Conservation (phyloP, 1,140 invertebrate genomes). For the Trichoplusia ni region DNA sequence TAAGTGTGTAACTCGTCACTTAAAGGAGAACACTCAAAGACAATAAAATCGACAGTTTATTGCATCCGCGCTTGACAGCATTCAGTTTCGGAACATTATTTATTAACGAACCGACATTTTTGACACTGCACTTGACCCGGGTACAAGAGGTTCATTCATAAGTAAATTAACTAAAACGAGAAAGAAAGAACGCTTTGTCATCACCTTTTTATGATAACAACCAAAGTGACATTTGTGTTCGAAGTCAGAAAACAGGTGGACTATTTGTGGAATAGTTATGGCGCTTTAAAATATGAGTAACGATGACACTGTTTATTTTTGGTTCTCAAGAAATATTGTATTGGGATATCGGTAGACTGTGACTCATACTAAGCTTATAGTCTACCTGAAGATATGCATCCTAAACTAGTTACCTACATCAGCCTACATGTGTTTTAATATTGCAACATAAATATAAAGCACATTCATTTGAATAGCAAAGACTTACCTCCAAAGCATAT, state of each 20-base stretch:
- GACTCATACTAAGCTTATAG: neutral
- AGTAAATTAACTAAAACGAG: slow-evolving; percentile 37
- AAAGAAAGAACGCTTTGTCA: slow-evolving; percentile 45
- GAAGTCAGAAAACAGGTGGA: neutral
- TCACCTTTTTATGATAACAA: slow-evolving; percentile 23
- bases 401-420: too few species aligned
- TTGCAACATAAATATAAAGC: too few species aligned
- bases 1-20: slow-evolving; percentile 19
- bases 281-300: neutral
- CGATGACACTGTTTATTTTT: too few species aligned
- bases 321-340: too few species aligned
- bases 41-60: slow-evolving; percentile 75
- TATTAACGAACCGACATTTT: slow-evolving; percentile 57
- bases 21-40: slow-evolving; percentile 34
- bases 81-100: slow-evolving; percentile 62
- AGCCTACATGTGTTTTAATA: too few species aligned
- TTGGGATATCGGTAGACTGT: too few species aligned
- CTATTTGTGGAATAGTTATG: slow-evolving; percentile 6
- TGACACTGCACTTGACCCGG: slow-evolving; percentile 58
- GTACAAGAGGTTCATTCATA: slow-evolving; percentile 62
- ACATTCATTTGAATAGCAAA: neutral
- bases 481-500: slow-evolving; percentile 89
- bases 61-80: slow-evolving; percentile 54
- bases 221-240: slow-evolving; percentile 3
- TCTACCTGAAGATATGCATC: too few species aligned